Evolutionary conservation across 2,797 vertebrate species (phyloP).

Genomic region (Gymnocypris eckloni): DNA sequence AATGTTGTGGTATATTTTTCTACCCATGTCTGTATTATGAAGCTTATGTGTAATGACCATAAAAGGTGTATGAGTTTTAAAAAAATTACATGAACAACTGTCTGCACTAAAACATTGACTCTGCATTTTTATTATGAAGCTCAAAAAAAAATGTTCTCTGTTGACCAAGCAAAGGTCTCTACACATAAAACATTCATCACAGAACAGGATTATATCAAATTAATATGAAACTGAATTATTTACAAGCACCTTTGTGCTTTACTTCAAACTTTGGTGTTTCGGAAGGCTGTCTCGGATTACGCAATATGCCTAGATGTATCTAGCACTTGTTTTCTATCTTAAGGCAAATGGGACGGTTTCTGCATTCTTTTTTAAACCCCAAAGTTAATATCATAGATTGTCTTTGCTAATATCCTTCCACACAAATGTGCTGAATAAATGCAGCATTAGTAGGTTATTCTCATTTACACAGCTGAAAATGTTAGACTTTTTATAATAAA

Average conservation of each 20-base stretch:
- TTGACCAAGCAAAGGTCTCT: not conserved
- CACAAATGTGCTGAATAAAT: not conserved
- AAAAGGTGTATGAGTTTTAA: conserved; percentile 6
- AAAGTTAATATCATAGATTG: not conserved
- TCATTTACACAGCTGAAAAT: not conserved
- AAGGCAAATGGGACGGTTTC: not conserved
- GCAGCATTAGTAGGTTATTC: not conserved
- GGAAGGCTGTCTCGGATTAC: not conserved
- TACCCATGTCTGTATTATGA: conserved; percentile 44
- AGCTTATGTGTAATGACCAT: conserved; percentile 46
- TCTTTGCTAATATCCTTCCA: not conserved
- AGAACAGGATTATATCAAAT: not conserved
- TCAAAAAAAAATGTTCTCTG: not conserved
- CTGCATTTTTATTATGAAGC: conserved; percentile 19
- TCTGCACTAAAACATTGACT: conserved; percentile 44
- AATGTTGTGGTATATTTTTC: conserved; percentile 56
- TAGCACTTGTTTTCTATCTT: not conserved
- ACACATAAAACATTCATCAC: not conserved
- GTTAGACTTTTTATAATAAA: not conserved
- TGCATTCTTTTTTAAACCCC: too few relatives aligned
- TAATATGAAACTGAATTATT: not conserved
- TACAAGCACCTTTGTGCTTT: not conserved
- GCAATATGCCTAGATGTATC: not conserved
- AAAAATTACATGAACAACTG: conserved; percentile 29
- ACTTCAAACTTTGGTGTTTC: not conserved